Base-by-base conservation (phyloP, 1,140 invertebrate species). In the Riptortus pedestris region DNA sequence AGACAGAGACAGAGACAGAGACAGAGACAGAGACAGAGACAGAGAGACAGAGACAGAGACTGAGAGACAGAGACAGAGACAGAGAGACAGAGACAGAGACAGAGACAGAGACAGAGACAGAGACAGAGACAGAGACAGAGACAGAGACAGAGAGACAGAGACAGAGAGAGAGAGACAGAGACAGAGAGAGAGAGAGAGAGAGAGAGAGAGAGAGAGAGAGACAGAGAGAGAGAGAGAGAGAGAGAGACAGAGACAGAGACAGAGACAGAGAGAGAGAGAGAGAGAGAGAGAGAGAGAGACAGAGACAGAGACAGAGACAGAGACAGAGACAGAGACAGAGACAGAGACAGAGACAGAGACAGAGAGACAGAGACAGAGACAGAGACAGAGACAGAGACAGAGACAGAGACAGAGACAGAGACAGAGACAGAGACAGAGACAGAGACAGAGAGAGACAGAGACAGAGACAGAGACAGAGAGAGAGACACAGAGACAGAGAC, bases 141-240 rank as follows among this genome's bases (percentile, higher is more conserved):
- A 71, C 65, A 68, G 66, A 64, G 57, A 69, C 68, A 70, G 70
- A 66, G 68, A 71, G 68, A 67, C 61, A 63, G 33, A 28, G n/a
- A 31, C 62, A 63, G 64, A 62, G 47, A 60, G 66, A 66, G 66
- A 66, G 66, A 62, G 60, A 67, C 51, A 60, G 28, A 38, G 63
- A 60, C 55, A 55, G 57, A 51, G 55, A 38, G 22, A 29, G 38
- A 63, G 43, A 67, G 62, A 59, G 26, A 28, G 62, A 59, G 60
- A 52, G 52, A 20, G 22, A 60, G 47, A 20, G 16, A 65, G 57
- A 64, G 51, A 48, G 62, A 11, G 52, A 61, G 63, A 63, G 33
- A 38, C 7, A 38, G 33, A 38, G 33, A 38, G 33, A 38, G 33
- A 38, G 33, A 38, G 33, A 38, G 33, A 38, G 33, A 38, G 33